A percentile compares a stretch with the other conserved stretches of the same genome.
Evolutionary conservation across 2,113 vertebrate genomes (phyloP).

Genomic region (Arvicanthis niloticus): DNA sequence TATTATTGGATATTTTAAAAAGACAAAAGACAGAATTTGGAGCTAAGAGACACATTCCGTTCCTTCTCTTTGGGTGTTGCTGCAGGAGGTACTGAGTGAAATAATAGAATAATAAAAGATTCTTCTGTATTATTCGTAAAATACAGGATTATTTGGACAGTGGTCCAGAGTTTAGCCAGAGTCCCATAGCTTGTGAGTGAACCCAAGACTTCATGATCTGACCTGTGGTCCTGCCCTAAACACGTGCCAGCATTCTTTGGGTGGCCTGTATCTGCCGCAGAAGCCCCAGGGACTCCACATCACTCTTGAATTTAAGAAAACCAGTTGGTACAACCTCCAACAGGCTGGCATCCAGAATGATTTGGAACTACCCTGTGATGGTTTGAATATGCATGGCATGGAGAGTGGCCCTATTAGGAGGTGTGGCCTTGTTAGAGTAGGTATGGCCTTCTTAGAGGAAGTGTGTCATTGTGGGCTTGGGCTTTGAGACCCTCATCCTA

Average conservation of each 20-base stretch:
- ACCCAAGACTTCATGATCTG: background rate
- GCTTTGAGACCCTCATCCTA: no score
- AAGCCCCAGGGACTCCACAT: background rate
- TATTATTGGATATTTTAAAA: background rate
- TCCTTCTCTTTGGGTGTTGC: background rate
- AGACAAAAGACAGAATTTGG: constrained; percentile 2
- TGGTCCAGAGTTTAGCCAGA: background rate
- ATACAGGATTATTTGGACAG: background rate
- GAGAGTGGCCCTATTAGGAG: no score
- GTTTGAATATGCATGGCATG: no score
- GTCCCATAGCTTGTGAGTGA: background rate
- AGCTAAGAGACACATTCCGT: background rate
- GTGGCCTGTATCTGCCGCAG: background rate
- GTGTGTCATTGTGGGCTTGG: no score
- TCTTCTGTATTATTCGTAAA: background rate
- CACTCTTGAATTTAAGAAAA: background rate
- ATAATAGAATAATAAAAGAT: background rate
- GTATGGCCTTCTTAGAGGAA: no score
- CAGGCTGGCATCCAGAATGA: background rate
- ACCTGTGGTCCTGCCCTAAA: background rate
- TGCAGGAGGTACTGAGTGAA: background rate
- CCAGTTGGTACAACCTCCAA: background rate
- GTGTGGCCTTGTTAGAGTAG: no score
- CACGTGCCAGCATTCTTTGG: background rate
- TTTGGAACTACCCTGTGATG: background rate